These are phyloP conservation scores for Drosophila seclusa DNA, from an alignment of 2,888 invertebrate genomes.

Conservation along the genomic window DNA sequence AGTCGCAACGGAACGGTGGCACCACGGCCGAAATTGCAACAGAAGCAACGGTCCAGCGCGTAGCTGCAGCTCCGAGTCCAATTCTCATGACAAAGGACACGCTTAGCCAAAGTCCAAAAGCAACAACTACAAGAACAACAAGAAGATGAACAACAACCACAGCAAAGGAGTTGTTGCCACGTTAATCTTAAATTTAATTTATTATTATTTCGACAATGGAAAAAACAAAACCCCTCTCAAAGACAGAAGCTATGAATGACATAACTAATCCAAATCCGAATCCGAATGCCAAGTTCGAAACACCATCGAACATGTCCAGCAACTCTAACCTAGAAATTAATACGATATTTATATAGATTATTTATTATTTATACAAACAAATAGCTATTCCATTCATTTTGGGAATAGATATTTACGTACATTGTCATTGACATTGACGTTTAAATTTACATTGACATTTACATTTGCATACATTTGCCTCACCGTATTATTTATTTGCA, in stretches of 20 bases:
- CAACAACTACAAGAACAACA: neutral
- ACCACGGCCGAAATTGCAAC: neutral
- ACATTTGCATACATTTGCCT: slow-evolving; percentile 11
- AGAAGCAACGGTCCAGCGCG: neutral
- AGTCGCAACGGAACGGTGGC: no score
- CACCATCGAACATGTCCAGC: slow-evolving; percentile 27
- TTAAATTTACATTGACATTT: neutral
- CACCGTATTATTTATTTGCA: slow-evolving; percentile 55
- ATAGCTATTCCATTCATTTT: neutral
- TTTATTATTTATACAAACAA: slow-evolving; percentile 35
- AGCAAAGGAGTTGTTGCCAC: neutral
- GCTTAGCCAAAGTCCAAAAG: neutral
- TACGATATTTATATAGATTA: slow-evolving; percentile 23
- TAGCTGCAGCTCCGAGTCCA: slow-evolving; percentile 6
- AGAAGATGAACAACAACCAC: neutral
- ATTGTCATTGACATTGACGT: slow-evolving; percentile 7
- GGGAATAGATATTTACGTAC: neutral
- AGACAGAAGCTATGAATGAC: slow-evolving; percentile 42
- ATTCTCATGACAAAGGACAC: neutral
- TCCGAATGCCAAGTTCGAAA: slow-evolving; percentile 33
- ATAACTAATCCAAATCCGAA: slow-evolving; percentile 30
- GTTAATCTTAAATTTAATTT: slow-evolving; percentile 8
- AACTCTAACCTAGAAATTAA: slow-evolving; percentile 5
- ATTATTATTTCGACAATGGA: slow-evolving; percentile 27
- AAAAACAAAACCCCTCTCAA: slow-evolving; percentile 37